Base-by-base conservation (phyloP, 1,140 invertebrate species). In the Rhyacophila brunnea region DNA sequence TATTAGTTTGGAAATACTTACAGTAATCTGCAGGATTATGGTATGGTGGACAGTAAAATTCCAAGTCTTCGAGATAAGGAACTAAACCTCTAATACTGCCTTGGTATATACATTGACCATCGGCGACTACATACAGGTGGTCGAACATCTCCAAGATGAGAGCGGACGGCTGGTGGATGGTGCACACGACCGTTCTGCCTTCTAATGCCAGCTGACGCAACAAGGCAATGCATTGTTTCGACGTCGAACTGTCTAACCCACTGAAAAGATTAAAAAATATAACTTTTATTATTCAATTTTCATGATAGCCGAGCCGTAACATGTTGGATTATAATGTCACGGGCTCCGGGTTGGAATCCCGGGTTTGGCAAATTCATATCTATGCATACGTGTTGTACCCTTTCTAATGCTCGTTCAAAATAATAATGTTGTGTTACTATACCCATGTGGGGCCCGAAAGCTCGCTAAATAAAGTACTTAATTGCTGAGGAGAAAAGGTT, bases 11-110 rank as follows among this genome's bases (percentile, higher is more conserved):
- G 10, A 45, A 48, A 57, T 65, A 81, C 86, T 86, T 78, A 94
- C 91, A 79, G 78, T 88, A 96, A 79, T 96, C 93, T 19, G 92
- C 88, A 38, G 92, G 92, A 78, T 95, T 96, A 68, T 96, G 91
- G 71, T 92, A 93, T 9, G 85, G 82, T 0, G 93, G 93, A 77
- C 93, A 96, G 1, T 83, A 73, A 1, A 95, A 76, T 40, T 85
- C 82, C 38, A 88, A 77, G 46, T 84, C 81, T 20, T 81, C 75
- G 47, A 96, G 77, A 74, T 90, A 96, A 1, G 91, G 88, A 14
- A 96, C 75, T 2, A 96, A 71, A 42, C 85, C 83, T 20, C 79
- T 72, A 0, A 87, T 81, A 3, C 85, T 83, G 14, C 94, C 93
- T 55, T 88, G 83, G 70, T 94, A 96, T 6, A 94, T 85, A 69